Evolutionary conservation across 2,797 vertebrate species (phyloP), one percentile per base, ranked within the genome.

Genomic region (Cossypha caffra): DNA sequence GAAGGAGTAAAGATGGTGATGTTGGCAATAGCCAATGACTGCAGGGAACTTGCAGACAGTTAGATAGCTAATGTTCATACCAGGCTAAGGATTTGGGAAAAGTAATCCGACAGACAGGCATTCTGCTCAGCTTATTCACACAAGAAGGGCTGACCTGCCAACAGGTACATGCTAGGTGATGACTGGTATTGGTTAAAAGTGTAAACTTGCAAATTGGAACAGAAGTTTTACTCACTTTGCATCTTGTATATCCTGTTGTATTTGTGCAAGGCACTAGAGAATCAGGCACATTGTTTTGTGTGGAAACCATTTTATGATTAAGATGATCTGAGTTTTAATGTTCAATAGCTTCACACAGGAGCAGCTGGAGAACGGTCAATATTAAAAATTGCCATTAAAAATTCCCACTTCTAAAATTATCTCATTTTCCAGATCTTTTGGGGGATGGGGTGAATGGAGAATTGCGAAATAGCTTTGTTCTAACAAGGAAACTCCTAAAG

Each of bases 201-300:
- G 45, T 58, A 91, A 83, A 74, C 61, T 58, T 23, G 40, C 72
- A 76, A 48, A 58, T 4, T 26, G 63, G 89, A 79, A 94, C 21
- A 45, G 50, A 68, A 31, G 3, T 82, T 83, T 74, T 61, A 66
- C 62, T 91, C 58, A n/a, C 68, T 96, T 54, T 48, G 33, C 78
- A 80, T 91, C 72, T 64, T 51, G 51, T 61, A 73, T 47, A 48
- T 84, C 42, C 40, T 33, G 43, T 42, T 37, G 84, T 4, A 10
- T 37, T 51, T 73, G 83, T 77, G 94, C 90, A 97, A 94, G 93
- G 93, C 91, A 97, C 94, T 90, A 83, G 37, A 92, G 67, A 91
- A 90, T 95, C 45, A 97, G 92, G 83, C 95, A 96, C 94, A 33
- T 38, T 28, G 45, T 90, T 90, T 47, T 52, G 51, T 43, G 76